Evolutionary conservation across 1,140 invertebrate genomes (phyloP), one percentile per base, ranked within the genome.

Genomic region (Plectus sambesii): DNA sequence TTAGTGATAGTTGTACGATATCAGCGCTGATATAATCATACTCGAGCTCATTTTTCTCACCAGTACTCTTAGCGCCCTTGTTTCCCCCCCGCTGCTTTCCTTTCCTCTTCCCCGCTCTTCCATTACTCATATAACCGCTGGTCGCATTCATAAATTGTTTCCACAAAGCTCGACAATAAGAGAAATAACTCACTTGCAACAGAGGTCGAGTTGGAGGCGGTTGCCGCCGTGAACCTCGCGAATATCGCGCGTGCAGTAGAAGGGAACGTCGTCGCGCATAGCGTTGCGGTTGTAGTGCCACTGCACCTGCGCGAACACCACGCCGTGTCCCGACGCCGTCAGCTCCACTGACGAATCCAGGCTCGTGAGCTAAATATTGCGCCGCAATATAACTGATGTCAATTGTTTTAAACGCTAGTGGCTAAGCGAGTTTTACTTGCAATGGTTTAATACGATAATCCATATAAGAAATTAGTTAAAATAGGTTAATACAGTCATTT

Each of bases 181-280:
- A n/a, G n/a, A n/a, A n/a, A n/a, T n/a, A 19, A 39, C 56, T 29
- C 30, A 62, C 60, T 67, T 69, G 58, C 64, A 67, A 43, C 64
- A 67, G 12, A 67, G 39, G 37, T 67, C 58, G 43, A 67, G 48
- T 48, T 67, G 55, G 27, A 67, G 40, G 19, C 61, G 29, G 39
- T 63, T 67, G 5, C 63, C 66, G 9, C 54, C 53, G 41, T 61
- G 44, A 24, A 62, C 39, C 40, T 66, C 66, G 23, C 53, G 51
- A 25, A 67, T 25, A 17, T 67, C 63, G 27, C 64, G 58, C 5
- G 55, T 50, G 41, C 64, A 67, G 37, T 49, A 67, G 56, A 67
- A 67, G 5, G 64, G 57, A 27, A 54, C 44, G 37, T 67, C 66
- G 38, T 67, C 64, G 5, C 55, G 43, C 17, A 65, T 33, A 1